A percentile compares a stretch with the other conserved stretches of the same genome.
Conservation (phyloP, 2,113 vertebrate genomes). For the Notarius quadriscutis region DNA sequence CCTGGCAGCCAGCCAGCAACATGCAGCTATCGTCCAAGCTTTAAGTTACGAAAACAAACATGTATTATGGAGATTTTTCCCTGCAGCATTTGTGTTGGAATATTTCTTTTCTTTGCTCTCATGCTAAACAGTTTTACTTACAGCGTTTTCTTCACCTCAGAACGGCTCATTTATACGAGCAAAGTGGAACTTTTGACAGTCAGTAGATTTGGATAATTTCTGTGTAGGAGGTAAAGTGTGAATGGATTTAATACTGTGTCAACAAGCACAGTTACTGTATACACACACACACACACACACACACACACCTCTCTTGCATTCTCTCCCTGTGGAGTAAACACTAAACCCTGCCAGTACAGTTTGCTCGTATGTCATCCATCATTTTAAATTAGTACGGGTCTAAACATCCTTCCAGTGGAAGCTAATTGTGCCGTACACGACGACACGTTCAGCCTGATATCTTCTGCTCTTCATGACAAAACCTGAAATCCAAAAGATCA, state of each 20-base stretch:
- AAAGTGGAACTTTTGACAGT: conserved; percentile 18
- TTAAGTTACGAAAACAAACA: neutral
- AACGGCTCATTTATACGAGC: conserved; percentile 11
- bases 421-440: neutral
- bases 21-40: neutral
- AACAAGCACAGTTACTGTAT: conserved; percentile 32
- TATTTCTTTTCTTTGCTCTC: neutral
- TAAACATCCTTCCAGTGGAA: neutral
- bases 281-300: neutral
- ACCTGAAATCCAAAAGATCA: neutral
- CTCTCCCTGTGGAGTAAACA: conserved; percentile 15
- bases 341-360: neutral
- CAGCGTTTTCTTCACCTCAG: neutral
- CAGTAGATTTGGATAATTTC: conserved; percentile 10
- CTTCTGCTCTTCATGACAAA: neutral
- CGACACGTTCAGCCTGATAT: neutral
- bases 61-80: neutral
- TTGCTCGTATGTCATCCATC: conserved; percentile 15
- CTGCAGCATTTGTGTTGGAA: neutral
- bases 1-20: neutral
- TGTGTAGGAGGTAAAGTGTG: conserved; percentile 21
- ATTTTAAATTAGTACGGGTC: neutral
- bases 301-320: conserved; percentile 5
- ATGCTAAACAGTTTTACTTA: neutral
- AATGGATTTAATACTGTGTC: conserved; percentile 24